Percentiles rank a stretch among this genome's conserved stretches.
Evolutionary conservation across 1,140 invertebrate genomes (phyloP).

Genomic region (Paraescarpia echinospica): DNA sequence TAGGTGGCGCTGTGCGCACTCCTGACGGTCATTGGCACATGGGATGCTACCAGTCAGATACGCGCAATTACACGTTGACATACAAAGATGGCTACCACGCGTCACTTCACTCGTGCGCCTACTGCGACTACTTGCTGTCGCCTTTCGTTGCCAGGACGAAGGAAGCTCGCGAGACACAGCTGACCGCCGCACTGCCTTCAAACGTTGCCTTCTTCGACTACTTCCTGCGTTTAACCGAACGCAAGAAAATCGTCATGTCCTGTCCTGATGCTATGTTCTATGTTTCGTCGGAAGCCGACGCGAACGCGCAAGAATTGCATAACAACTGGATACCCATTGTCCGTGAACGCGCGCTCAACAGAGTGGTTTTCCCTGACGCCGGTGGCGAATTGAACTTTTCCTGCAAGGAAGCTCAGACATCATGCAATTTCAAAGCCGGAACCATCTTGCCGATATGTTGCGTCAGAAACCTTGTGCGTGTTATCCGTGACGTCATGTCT

Average conservation of each 20-base stretch:
- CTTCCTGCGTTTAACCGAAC: neutral
- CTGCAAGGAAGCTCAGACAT: neutral
- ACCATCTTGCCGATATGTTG: neutral
- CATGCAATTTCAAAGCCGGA: neutral
- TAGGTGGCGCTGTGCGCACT: neutral
- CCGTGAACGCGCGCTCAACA: neutral
- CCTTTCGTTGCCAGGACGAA: neutral
- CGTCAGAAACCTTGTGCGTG: neutral
- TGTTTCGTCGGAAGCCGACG: neutral
- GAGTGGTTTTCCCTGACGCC: neutral
- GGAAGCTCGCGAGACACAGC: neutral
- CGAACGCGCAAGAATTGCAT: neutral
- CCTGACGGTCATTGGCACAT: neutral
- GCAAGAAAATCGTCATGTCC: neutral
- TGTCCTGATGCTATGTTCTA: neutral
- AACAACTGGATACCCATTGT: neutral
- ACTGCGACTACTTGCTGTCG: neutral
- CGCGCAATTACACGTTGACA: neutral
- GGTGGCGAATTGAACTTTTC: neutral
- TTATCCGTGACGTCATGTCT: neutral
- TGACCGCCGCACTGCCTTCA: neutral
- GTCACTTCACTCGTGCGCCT: neutral
- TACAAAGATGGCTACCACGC: neutral
- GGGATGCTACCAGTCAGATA: neutral
- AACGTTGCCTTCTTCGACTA: neutral